These are phyloP conservation scores for Dolichotis patagonum DNA, from an alignment of 2,113 vertebrate genomes.

Conservation along the genomic window DNA sequence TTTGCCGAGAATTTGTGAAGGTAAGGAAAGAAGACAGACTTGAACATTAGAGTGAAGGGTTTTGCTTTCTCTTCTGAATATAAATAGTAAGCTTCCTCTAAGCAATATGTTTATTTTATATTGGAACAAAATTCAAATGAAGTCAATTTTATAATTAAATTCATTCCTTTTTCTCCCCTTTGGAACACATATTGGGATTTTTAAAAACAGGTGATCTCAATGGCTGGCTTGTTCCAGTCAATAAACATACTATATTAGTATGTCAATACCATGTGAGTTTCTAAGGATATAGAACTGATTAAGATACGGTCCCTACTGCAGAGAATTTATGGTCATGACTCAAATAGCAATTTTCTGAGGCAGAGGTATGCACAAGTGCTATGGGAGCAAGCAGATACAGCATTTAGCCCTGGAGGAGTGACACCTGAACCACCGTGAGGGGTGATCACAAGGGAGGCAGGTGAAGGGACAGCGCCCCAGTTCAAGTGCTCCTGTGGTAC, in stretches of 20 bases:
- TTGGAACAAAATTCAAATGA: background rate
- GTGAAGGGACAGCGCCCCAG: background rate
- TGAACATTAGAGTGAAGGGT: background rate
- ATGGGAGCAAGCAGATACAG: background rate
- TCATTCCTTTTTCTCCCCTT: background rate
- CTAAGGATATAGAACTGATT: background rate
- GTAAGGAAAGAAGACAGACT: background rate
- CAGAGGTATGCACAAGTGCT: background rate
- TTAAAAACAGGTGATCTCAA: background rate
- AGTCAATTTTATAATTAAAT: background rate
- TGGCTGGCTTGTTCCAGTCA: background rate
- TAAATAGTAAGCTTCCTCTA: background rate
- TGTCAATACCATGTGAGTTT: background rate
- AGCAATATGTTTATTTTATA: background rate
- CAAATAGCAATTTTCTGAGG: background rate
- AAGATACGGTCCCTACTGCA: background rate
- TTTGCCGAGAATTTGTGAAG: background rate
- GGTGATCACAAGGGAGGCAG: background rate
- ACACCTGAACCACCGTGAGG: background rate
- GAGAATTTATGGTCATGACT: background rate
- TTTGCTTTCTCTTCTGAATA: slow-evolving; percentile 3
- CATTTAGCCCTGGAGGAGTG: background rate
- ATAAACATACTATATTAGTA: background rate
- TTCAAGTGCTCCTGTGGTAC: background rate
- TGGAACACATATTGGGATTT: background rate